Evolutionary conservation across 1,140 invertebrate genomes (phyloP).

Genomic region (Danaus plexippus): DNA sequence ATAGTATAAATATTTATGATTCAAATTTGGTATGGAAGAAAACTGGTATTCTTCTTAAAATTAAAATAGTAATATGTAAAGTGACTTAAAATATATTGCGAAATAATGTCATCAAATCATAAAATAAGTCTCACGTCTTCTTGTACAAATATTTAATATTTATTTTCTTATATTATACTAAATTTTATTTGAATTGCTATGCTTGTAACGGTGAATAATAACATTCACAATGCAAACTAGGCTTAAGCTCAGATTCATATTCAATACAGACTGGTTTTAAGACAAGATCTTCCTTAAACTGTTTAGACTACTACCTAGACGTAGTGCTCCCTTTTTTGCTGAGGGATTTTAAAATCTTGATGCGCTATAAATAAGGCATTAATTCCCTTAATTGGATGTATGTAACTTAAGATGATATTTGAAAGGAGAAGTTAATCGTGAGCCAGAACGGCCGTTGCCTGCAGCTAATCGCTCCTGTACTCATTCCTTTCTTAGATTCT

Average conservation of each 20-base stretch:
- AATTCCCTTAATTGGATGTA: constrained; percentile 20
- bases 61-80: too few relatives aligned
- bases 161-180: too few relatives aligned
- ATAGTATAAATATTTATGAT: too few relatives aligned
- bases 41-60: too few relatives aligned
- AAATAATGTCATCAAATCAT: too few relatives aligned
- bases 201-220: too few relatives aligned
- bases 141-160: too few relatives aligned
- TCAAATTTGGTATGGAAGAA: too few relatives aligned
- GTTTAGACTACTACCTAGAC: constrained; percentile 38
- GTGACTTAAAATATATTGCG: too few relatives aligned
- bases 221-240: constrained; percentile 11
- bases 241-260: constrained; percentile 31
- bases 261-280: constrained; percentile 44
- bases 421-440: constrained; percentile 53
- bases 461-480: constrained; percentile 58
- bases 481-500: constrained; percentile 17
- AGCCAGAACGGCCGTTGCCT: constrained; percentile 44
- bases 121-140: too few relatives aligned
- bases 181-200: too few relatives aligned
- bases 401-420: constrained; percentile 22
- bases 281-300: constrained; percentile 57
- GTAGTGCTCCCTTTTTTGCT: constrained; percentile 6
- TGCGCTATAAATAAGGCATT: constrained; percentile 19
- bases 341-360: constrained; percentile 19